phyloP scores from a whole-genome alignment of 2,113 vertebrate genomes.

The Planiliza haematocheilus region DNA sequence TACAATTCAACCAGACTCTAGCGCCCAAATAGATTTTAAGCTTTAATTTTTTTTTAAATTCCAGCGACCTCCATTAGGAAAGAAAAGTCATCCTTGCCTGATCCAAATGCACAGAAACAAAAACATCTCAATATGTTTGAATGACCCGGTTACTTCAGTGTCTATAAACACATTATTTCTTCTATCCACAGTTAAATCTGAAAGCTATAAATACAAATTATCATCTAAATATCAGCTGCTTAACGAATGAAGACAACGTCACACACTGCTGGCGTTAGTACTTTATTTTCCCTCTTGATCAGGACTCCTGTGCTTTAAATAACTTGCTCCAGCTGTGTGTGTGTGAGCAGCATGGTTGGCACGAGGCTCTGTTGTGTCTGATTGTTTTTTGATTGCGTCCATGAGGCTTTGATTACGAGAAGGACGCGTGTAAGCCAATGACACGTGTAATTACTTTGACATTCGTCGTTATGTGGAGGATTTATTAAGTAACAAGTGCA shows the following conservation, averaged over 20 bases:
- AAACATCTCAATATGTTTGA: too few species aligned
- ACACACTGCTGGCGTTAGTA: background rate
- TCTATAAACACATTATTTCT: background rate
- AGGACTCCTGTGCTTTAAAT: background rate
- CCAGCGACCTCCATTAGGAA: too few species aligned
- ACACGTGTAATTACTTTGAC: slow-evolving; percentile 13
- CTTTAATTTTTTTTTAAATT: too few species aligned
- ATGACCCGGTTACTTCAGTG: background rate
- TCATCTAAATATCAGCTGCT: background rate
- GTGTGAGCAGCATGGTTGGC: background rate
- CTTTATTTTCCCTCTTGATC: background rate
- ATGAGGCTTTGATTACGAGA: background rate
- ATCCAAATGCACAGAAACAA: background rate
- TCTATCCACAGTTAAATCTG: background rate
- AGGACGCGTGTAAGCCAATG: slow-evolving; percentile 5
- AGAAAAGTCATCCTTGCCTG: background rate
- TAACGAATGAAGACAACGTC: too few species aligned
- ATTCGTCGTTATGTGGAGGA: slow-evolving; percentile 5
- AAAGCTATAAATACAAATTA: slow-evolving; percentile 3
- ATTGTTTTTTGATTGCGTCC: slow-evolving; percentile 1
- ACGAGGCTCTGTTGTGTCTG: background rate
- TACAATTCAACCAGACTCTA: too few species aligned
- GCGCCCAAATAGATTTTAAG: too few species aligned
- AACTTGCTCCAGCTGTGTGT: background rate
- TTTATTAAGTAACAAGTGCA: slow-evolving; percentile 5